phyloP scores from a whole-genome alignment of 2,113 vertebrate genomes.

The Petaurus breviceps region DNA sequence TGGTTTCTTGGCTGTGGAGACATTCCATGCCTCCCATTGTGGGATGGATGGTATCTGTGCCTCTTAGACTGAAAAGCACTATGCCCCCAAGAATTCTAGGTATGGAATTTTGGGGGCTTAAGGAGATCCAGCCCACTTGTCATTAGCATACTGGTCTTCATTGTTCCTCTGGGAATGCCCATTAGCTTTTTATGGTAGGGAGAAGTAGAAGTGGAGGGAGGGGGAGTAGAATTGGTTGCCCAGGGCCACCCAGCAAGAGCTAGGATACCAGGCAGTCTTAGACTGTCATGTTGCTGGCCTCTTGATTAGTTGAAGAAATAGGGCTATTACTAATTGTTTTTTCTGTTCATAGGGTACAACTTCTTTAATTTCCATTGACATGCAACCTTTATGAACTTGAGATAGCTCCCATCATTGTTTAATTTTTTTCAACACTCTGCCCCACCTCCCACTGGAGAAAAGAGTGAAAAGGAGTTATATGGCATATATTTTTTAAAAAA shows the following conservation, averaged over 20 bases:
- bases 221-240: background rate
- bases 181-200: constrained; percentile 10
- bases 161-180: constrained; percentile 8
- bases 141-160: background rate
- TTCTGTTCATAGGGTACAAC: background rate
- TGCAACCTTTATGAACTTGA: background rate
- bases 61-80: background rate
- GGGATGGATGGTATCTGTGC: background rate
- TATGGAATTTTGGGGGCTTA: background rate
- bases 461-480: background rate
- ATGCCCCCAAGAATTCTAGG: constrained; percentile 1
- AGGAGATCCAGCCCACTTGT: background rate
- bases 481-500: background rate
- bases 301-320: background rate
- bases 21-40: background rate
- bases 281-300: constrained; percentile 42
- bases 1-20: background rate
- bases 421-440: background rate
- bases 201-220: constrained; percentile 27
- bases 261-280: constrained; percentile 19
- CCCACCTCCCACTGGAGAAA: background rate
- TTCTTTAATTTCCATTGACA: background rate
- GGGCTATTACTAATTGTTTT: background rate
- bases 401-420: background rate
- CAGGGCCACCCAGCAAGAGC: constrained; percentile 60